Base-by-base conservation (phyloP, 2,888 invertebrate genomes). In the Carpatolechia fugitivella region DNA sequence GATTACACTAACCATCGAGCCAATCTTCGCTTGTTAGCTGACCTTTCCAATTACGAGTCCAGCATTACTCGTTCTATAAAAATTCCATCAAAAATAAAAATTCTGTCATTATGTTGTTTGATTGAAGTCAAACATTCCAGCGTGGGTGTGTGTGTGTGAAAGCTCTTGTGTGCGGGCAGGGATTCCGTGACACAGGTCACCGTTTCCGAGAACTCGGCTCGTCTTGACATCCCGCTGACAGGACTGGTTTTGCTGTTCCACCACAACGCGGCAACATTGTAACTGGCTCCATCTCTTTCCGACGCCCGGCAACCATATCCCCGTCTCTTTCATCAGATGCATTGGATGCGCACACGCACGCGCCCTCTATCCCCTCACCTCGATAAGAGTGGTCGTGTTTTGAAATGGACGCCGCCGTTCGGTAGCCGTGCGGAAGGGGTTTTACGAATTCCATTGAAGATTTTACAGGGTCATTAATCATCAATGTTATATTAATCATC, bases 111-210 rank as follows among this genome's bases (percentile, higher is more conserved):
- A 51, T 51, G 40, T 66, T 65, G 69, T 70, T 75, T 75, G 72
- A 74, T 74, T 69, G 64, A 69, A 71, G 68, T 69, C 67, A 60
- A 64, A 62, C 58, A 58, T 62, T 64, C 65, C 58, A 56, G 50
- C 49, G 59, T 56, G 54, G 55, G 67, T 66, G 69, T 65, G 58
- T 44, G 66, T 73, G 68, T 64, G 64, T 61, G 69, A 72, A 67
- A 69, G 75, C 70, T 61, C 60, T 62, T 54, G 60, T 85, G 83
- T 82, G 84, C 66, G 76, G 65, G 73, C 73, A 88, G 90, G 89
- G 90, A 89, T 90, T 90, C 90, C 90, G 84, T 89, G 90, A 89
- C 90, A 89, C 83, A 80, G 90, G 88, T 90, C 90, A 89, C 88
- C 80, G 80, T 89, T 90, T 90, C 90, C 81, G 74, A 88, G 90